Base-by-base conservation (phyloP, 2,113 vertebrate species). In the Dicaeum eximium region DNA sequence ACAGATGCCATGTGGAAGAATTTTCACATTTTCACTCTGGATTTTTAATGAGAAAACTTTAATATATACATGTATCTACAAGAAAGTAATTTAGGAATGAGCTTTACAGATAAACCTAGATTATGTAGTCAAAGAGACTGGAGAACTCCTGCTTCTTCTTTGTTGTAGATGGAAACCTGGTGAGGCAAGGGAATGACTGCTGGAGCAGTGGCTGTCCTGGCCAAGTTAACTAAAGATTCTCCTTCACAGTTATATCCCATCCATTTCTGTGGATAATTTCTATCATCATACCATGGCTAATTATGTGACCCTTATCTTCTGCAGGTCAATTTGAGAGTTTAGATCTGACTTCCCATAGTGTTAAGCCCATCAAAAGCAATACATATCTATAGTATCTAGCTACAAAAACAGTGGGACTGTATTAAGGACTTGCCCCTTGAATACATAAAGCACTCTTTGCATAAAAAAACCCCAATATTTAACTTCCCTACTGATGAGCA, bases 391-490 rank as follows among this genome's bases (percentile, higher is more conserved):
- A 42, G 13, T 50, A 54, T 7, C 21, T 56, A 72, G 33, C n/a
- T 47, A 14, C 45, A 51, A 70, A 70, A 69, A 60, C 31, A 42
- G 16, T 54, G 14, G n/a, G n/a, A n/a, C n/a, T 48, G 28, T 74
- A 13, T 60, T 86, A 37, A 70, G 31, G 37, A 66, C n/a, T 86
- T 85, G 33, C 11, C 60, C 13, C 60, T 79, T 81, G 60, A 91
- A 57, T 19, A 19, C 7, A 1, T 79, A 40, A 56, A 70, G 24
- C 21, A 42, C 11, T 62, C 28, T 37, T 5, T 5, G 5, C 15
- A 22, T 79, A 25, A 62, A 88, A 90, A 50, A 7, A 0, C 0
- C 11, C 0, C 12, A 79, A 5, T 37, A 74, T 79, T 78, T 82
- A 48, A 10, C 20, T 85, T 77, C 40, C 11, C 38, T 67, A 6